These are phyloP conservation scores for Nineta flava DNA, from an alignment of 2,888 invertebrate genomes.

Conservation along the genomic window DNA sequence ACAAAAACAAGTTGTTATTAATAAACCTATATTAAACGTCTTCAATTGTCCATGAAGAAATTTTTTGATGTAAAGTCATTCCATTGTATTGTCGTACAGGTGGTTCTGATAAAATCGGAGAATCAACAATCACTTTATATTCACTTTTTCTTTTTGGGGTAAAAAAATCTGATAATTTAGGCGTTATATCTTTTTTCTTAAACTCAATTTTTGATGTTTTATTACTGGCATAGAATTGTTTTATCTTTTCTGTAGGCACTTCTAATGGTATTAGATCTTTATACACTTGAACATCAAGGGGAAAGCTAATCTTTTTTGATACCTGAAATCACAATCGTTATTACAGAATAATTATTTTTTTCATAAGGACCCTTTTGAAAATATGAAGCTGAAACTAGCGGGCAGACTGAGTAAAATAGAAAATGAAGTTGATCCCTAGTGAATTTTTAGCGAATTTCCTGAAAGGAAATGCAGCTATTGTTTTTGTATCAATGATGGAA, in stretches of 20 bases:
- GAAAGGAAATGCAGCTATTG: too few species aligned
- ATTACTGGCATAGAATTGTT: background rate
- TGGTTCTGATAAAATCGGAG: background rate
- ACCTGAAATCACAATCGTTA: background rate
- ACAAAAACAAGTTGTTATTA: too few species aligned
- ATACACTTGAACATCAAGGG: background rate
- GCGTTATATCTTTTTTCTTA: background rate
- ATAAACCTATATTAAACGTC: too few species aligned
- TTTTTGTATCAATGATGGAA: too few species aligned
- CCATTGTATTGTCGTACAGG: background rate
- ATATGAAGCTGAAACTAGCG: too few species aligned
- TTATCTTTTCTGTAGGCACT: background rate
- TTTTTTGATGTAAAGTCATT: background rate
- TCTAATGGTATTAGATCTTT: background rate
- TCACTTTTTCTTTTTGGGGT: background rate
- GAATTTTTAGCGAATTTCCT: too few species aligned
- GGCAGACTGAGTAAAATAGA: too few species aligned
- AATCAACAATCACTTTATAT: background rate
- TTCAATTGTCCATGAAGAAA: background rate
- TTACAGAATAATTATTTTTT: too few species aligned
- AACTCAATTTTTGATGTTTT: background rate
- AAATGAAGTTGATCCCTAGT: too few species aligned
- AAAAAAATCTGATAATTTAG: background rate
- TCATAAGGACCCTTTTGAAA: too few species aligned
- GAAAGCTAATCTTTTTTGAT: background rate